These are phyloP conservation scores for Dufourea novaeangliae DNA, from an alignment of 1,140 invertebrate species.

Conservation along the genomic window DNA sequence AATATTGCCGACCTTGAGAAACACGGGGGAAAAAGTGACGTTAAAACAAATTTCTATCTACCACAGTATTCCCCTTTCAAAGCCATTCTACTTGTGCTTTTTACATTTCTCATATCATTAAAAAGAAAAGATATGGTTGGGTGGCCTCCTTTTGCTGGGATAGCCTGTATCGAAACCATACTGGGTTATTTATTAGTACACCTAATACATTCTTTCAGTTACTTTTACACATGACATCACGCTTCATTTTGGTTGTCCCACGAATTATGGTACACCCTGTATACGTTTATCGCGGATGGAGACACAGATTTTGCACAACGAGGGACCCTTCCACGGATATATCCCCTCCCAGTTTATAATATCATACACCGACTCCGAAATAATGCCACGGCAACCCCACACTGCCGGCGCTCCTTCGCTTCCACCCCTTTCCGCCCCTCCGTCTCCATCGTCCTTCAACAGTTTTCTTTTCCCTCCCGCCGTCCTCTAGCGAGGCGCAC, in stretches of 20 bases:
- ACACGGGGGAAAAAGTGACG: too few relatives aligned
- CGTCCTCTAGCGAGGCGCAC: conserved; percentile 53
- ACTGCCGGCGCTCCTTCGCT: conserved; percentile 17
- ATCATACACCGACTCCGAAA: conserved; percentile 65
- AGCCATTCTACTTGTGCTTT: too few relatives aligned
- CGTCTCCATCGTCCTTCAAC: conserved; percentile 75
- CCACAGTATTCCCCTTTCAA: too few relatives aligned
- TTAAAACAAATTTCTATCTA: too few relatives aligned
- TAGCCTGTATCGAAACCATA: too few relatives aligned
- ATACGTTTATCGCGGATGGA: background rate
- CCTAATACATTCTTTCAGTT: too few relatives aligned
- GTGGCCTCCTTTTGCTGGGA: too few relatives aligned
- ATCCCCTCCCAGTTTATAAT: conserved; percentile 62
- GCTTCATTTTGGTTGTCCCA: background rate
- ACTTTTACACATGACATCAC: too few relatives aligned
- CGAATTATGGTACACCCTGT: background rate
- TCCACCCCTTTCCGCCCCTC: conserved; percentile 44
- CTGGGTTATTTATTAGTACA: too few relatives aligned
- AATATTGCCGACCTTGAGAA: too few relatives aligned
- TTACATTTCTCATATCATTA: too few relatives aligned
- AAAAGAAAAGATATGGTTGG: too few relatives aligned
- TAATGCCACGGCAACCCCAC: conserved; percentile 56
- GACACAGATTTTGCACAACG: conserved; percentile 14
- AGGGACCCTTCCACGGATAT: conserved; percentile 18
- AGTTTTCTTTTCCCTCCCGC: conserved; percentile 73